These are phyloP conservation scores for Lates calcarifer DNA, from an alignment of 2,113 vertebrate genomes.

Conservation along the genomic window DNA sequence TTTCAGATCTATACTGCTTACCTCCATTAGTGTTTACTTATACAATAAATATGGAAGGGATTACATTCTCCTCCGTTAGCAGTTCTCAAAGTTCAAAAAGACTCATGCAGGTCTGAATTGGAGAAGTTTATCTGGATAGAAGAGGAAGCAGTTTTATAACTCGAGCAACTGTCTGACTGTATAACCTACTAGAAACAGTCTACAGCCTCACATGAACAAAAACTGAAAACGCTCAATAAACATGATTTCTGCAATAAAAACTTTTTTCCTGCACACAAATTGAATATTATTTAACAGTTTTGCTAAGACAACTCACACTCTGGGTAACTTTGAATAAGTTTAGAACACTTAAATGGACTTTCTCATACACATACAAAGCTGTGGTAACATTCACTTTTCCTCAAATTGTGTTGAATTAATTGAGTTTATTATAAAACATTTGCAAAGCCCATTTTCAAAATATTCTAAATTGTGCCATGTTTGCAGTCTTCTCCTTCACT, in stretches of 20 bases:
- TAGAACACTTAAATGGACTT: not conserved
- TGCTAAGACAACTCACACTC: not conserved
- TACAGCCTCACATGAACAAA: not conserved
- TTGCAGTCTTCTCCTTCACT: too few relatives aligned
- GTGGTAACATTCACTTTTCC: not conserved
- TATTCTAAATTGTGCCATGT: too few relatives aligned
- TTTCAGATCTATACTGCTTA: conserved; percentile 62
- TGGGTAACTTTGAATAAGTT: not conserved
- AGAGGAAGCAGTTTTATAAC: not conserved
- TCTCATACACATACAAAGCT: not conserved
- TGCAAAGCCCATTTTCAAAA: not conserved
- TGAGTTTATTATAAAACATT: not conserved
- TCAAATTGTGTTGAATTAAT: not conserved
- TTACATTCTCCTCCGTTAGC: conserved; percentile 39
- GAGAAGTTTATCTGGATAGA: not conserved
- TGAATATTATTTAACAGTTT: not conserved
- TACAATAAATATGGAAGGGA: conserved; percentile 61
- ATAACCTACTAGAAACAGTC: not conserved
- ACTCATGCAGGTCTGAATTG: not conserved
- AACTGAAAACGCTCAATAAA: not conserved
- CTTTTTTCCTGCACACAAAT: not conserved
- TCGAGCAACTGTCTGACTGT: not conserved
- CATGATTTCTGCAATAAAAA: not conserved
- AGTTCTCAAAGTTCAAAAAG: conserved; percentile 45
- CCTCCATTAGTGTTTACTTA: conserved; percentile 60